A percentile compares a stretch with the other conserved stretches of the same genome.
phyloP scores from a whole-genome alignment of 1,140 invertebrate species.

The Zaprionus vittiger region DNA sequence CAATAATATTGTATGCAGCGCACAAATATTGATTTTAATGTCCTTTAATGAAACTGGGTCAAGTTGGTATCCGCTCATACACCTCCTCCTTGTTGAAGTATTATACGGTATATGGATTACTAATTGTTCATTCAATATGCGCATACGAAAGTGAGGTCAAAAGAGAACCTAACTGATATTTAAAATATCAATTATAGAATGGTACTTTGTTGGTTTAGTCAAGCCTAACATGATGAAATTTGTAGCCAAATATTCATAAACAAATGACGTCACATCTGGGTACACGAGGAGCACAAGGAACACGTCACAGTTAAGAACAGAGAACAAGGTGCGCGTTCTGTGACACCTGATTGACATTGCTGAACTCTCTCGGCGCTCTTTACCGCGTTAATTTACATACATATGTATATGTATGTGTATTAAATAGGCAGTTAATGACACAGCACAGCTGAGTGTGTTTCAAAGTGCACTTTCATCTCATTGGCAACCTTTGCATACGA shows the following conservation, averaged over 20 bases:
- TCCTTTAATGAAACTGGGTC: slow-evolving; percentile 49
- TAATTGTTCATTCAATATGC: slow-evolving; percentile 29
- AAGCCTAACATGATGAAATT: slow-evolving; percentile 33
- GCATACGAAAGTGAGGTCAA: slow-evolving; percentile 1
- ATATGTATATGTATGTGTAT: neutral
- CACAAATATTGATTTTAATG: slow-evolving; percentile 61
- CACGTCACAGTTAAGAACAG: slow-evolving; percentile 39
- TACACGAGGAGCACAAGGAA: slow-evolving; percentile 27
- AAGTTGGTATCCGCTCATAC: slow-evolving; percentile 8
- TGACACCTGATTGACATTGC: slow-evolving; percentile 40
- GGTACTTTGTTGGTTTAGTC: slow-evolving; percentile 12
- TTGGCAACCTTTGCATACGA: slow-evolving; percentile 14
- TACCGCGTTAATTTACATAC: neutral
- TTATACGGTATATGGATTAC: neutral
- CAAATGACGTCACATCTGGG: slow-evolving; percentile 30
- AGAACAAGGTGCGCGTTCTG: slow-evolving; percentile 23
- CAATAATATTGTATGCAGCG: slow-evolving; percentile 25
- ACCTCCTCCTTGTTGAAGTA: neutral
- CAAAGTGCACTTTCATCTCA: slow-evolving; percentile 29
- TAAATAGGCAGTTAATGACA: slow-evolving; percentile 20
- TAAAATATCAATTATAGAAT: neutral
- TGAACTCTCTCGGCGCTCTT: slow-evolving; percentile 33
- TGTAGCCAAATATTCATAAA: slow-evolving; percentile 16
- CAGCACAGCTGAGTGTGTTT: slow-evolving; percentile 18
- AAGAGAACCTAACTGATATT: neutral